Percentiles rank a stretch among this genome's conserved stretches.
Evolutionary conservation across 1,140 invertebrate genomes (phyloP).

Genomic region (Paraescarpia echinospica): DNA sequence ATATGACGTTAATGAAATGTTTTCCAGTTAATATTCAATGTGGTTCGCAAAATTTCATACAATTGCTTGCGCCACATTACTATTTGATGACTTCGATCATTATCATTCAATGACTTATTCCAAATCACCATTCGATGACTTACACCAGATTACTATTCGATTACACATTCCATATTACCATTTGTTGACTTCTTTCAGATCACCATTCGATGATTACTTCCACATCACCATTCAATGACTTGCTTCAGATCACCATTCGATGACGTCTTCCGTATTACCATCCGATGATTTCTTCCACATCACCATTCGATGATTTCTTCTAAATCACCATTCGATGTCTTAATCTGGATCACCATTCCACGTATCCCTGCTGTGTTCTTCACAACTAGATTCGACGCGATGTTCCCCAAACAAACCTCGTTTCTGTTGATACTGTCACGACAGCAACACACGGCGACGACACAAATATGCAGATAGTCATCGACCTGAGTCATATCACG

Average conservation of each 20-base stretch:
- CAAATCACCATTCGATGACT: background rate
- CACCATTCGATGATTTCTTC: background rate
- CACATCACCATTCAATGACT: too few species aligned
- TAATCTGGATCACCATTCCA: background rate
- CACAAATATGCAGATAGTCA: background rate
- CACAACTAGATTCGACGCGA: background rate
- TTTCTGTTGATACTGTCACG: background rate
- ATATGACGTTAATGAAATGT: too few species aligned
- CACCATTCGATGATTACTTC: too few species aligned
- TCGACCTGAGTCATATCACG: background rate
- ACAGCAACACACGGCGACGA: background rate
- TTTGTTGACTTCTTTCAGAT: too few species aligned
- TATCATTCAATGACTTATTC: background rate
- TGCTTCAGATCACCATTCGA: too few species aligned
- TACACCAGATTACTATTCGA: background rate
- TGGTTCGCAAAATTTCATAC: too few species aligned
- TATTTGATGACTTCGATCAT: too few species aligned
- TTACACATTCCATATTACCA: too few species aligned
- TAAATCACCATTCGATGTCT: too few species aligned
- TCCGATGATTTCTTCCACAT: background rate
- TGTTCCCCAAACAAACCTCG: background rate
- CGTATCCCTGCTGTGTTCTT: background rate
- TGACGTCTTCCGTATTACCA: too few species aligned
- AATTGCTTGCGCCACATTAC: too few species aligned
- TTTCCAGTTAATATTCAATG: too few species aligned